Evolutionary conservation across 37 sponge, comb jelly and placozoan genomes (phyloP).

Genomic region (Agelas oroides): DNA sequence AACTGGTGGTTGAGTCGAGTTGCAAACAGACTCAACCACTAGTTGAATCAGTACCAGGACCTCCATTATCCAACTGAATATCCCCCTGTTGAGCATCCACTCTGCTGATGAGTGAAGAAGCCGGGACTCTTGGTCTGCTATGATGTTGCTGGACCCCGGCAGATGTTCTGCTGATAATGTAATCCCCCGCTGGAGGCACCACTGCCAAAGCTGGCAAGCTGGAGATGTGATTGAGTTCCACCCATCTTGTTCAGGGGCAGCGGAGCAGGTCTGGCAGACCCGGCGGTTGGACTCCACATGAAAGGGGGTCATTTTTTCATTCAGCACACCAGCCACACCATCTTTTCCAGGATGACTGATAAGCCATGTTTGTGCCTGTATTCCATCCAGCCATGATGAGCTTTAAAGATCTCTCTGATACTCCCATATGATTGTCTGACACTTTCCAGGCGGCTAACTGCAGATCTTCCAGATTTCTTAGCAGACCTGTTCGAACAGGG

Average conservation of each 20-base stretch:
- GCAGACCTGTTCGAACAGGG: constrained; percentile 41
- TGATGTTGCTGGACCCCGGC: constrained; percentile 36
- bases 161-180: constrained; percentile 49
- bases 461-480: constrained; percentile 16
- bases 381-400: constrained; percentile 37
- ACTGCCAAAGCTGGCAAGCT: constrained; percentile 43
- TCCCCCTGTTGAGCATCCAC: constrained; percentile 30
- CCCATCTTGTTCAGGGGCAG: constrained; percentile 57
- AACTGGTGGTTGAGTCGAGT: constrained; percentile 55
- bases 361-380: constrained; percentile 10
- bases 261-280: too few relatives aligned
- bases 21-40: constrained; percentile 46
- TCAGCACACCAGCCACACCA: constrained; percentile 26
- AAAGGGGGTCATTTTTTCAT: constrained; percentile 21
- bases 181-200: constrained; percentile 54
- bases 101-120: constrained; percentile 17
- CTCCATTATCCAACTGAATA: constrained; percentile 1
- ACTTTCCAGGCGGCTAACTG: too few relatives aligned
- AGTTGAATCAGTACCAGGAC: constrained; percentile 17
- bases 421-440: too few relatives aligned
- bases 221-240: constrained; percentile 14
- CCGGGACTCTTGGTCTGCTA: constrained; percentile 49
- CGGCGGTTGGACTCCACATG: background rate
- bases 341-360: constrained; percentile 21
- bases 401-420: constrained; percentile 3